Evolutionary conservation across 2,113 vertebrate genomes (phyloP).

Genomic region (Mionectes macconnelli): DNA sequence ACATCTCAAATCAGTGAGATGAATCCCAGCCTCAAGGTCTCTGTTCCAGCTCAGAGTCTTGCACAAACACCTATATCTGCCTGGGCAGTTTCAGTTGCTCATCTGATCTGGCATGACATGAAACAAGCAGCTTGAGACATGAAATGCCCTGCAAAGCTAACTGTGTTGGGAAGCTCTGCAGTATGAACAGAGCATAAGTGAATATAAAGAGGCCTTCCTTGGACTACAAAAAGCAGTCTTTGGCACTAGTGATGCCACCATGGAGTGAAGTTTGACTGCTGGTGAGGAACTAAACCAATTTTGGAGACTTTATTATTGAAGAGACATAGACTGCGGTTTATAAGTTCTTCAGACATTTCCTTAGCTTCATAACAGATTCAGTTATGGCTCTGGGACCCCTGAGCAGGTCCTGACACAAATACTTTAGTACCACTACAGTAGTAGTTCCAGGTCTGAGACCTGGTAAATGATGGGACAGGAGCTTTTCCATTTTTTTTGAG

Average conservation of each 20-base stretch:
- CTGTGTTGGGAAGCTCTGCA: neutral
- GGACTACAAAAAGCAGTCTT: neutral
- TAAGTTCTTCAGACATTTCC: neutral
- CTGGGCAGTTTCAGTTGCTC: slow-evolving; percentile 23
- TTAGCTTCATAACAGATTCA: neutral
- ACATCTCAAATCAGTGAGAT: slow-evolving; percentile 38
- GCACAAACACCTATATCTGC: slow-evolving; percentile 4
- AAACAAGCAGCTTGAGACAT: slow-evolving; percentile 22
- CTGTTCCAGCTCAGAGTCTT: neutral
- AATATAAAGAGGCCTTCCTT: neutral
- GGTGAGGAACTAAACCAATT: neutral
- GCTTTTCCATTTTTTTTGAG: neutral
- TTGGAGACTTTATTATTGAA: neutral
- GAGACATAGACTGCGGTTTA: neutral
- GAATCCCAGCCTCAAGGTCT: slow-evolving; percentile 28
- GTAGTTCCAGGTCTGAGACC: neutral
- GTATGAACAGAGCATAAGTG: neutral
- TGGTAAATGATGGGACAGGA: rapidly evolving
- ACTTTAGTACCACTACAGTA: neutral
- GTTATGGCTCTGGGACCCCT: neutral
- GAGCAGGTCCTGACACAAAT: neutral
- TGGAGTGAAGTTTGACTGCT: neutral
- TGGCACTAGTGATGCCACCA: neutral
- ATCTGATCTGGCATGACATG: slow-evolving; percentile 60
- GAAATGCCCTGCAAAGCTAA: neutral